phyloP scores from a whole-genome alignment of 2,888 invertebrate genomes.

The Thysanoteuthis rhombus region DNA sequence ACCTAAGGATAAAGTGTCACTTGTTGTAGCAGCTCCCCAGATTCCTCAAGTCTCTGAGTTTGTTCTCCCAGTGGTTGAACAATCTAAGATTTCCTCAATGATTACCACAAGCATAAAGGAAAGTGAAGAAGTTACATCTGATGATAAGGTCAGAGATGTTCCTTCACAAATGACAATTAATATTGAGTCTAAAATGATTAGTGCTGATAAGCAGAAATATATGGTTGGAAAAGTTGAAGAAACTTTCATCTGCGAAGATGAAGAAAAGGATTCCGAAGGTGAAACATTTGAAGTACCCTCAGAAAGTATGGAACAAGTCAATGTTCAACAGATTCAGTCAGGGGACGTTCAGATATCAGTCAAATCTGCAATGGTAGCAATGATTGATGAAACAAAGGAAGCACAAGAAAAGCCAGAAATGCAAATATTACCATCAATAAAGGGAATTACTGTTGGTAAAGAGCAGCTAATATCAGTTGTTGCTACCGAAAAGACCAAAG shows the following conservation, averaged over 20 bases:
- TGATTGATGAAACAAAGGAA: conserved; percentile 24
- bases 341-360: neutral
- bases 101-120: conserved; percentile 23
- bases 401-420: conserved; percentile 1
- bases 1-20: conserved; percentile 25
- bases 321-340: neutral
- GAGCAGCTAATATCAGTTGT: neutral
- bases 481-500: neutral
- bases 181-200: conserved; percentile 24
- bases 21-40: conserved; percentile 15
- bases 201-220: neutral
- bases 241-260: conserved; percentile 2
- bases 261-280: neutral
- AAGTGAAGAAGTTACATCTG: conserved; percentile 24
- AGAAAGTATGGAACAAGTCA: neutral
- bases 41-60: conserved; percentile 32
- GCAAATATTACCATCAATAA: neutral
- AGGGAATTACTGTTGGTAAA: conserved; percentile 17
- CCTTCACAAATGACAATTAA: neutral
- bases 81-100: conserved; percentile 33
- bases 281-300: conserved; percentile 14
- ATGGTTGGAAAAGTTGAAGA: neutral
- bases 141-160: conserved; percentile 25
- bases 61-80: conserved; percentile 31
- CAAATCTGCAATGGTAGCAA: neutral